Evolutionary conservation across 1,140 invertebrate species (phyloP), one percentile per base, ranked within the genome.

Genomic region (Pectinophora gossypiella): DNA sequence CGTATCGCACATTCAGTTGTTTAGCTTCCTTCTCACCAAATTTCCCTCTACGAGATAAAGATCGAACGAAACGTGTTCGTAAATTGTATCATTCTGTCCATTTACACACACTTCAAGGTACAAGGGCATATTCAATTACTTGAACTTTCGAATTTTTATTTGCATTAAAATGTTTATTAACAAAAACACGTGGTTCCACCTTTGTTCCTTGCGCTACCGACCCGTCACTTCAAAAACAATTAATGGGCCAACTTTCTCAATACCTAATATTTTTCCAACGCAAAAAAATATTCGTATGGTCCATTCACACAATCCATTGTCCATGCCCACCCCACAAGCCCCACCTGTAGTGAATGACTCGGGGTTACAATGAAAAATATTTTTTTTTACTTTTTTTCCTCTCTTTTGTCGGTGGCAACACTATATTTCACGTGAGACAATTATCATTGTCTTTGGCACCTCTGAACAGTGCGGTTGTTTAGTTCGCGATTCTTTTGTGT

Each of bases 381-480:
- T 68, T 67, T 77, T 82, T 78, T 79, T 74, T 70, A 40, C 16
- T 13, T 40, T 44, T 44, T 44, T 21, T 44, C 18, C 20, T 58
- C 69, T 51, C 69, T 77, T 83, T 86, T 86, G 79, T 78, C 80
- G 70, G 76, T 80, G 76, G 83, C 79, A 83, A 76, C 70, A 71
- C 81, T 84, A 86, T 85, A 85, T 80, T 81, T 86, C 79, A 85
- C 64, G 64, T 75, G 75, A 77, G 72, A 85, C 83, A 85, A 86
- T 85, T 83, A 84, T 80, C 83, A 83, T 86, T 86, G 83, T 86
- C 75, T 86, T 86, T 85, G 74, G 61, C 80, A 79, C 76, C 78
- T 79, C 64, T 46, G 71, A 68, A 68, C 61, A 68, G 55, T 74
- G 77, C 61, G 71, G 75, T 84, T 76, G 63, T 60, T 63, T 68